Evolutionary conservation across 2,888 invertebrate genomes (phyloP).

Genomic region (Apamea anceps): DNA sequence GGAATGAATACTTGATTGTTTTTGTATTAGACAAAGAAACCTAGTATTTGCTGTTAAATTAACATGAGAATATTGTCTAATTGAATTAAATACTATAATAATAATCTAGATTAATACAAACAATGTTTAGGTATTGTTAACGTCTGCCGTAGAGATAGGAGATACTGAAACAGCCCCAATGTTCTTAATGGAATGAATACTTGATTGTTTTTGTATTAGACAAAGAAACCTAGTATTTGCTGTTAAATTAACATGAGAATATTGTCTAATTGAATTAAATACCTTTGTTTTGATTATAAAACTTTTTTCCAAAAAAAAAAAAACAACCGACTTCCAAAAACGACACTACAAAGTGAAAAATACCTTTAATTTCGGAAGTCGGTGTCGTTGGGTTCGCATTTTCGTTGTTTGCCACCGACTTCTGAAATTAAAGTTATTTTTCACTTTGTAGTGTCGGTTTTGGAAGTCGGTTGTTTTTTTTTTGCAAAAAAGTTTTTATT

Average conservation of each 20-base stretch:
- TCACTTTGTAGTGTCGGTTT: too few relatives aligned
- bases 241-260: not conserved
- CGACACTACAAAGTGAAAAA: too few relatives aligned
- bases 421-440: too few relatives aligned
- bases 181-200: constrained; percentile 38
- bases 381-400: too few relatives aligned
- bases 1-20: constrained; percentile 22
- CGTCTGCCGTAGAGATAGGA: constrained; percentile 8
- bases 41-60: constrained; percentile 8
- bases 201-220: constrained; percentile 11
- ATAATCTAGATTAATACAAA: constrained; percentile 54
- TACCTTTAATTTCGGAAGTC: too few relatives aligned
- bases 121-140: constrained; percentile 35
- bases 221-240: constrained; percentile 13
- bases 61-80: not conserved
- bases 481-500: too few relatives aligned
- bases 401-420: too few relatives aligned
- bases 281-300: not conserved
- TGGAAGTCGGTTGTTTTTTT: too few relatives aligned
- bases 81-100: not conserved
- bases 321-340: too few relatives aligned
- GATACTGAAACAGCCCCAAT: constrained; percentile 26
- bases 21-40: constrained; percentile 12
- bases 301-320: too few relatives aligned
- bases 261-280: not conserved